Conservation (phyloP, 2,888 invertebrate genomes). For the Poecilus cupreus region DNA sequence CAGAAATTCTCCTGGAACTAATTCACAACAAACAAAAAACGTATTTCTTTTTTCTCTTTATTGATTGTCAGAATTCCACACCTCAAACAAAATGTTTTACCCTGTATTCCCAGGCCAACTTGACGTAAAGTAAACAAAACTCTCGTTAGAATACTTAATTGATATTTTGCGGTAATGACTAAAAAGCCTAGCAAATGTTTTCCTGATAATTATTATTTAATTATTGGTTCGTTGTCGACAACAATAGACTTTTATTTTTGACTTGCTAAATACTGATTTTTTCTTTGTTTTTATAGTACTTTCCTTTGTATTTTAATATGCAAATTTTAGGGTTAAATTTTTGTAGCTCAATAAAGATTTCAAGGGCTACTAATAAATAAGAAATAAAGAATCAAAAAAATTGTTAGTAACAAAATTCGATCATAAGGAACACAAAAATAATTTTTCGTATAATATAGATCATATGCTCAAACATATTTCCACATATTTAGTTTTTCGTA, state of each 20-base stretch:
- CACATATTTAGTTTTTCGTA: too few species aligned
- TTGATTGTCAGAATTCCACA: not conserved
- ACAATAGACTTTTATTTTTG: not conserved
- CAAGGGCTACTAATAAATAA: too few species aligned
- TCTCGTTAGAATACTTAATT: not conserved
- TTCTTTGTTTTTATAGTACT: not conserved
- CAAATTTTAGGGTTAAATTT: not conserved
- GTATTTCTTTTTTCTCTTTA: not conserved
- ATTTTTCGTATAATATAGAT: too few species aligned
- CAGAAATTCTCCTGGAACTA: not conserved
- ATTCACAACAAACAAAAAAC: not conserved
- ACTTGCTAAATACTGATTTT: not conserved
- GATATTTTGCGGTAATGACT: not conserved
- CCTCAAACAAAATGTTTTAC: not conserved
- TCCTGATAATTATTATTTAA: slow-evolving; percentile 4
- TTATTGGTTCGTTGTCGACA: not conserved
- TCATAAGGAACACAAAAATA: too few species aligned
- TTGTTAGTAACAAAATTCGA: too few species aligned
- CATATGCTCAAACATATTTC: too few species aligned
- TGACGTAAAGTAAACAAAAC: not conserved
- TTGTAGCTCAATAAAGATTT: too few species aligned
- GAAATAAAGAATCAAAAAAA: too few species aligned
- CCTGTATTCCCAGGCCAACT: not conserved
- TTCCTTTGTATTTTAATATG: not conserved
- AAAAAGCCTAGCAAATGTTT: not conserved